Conservation (phyloP, 2,113 vertebrate genomes). For the Pycnonotus jocosus region DNA sequence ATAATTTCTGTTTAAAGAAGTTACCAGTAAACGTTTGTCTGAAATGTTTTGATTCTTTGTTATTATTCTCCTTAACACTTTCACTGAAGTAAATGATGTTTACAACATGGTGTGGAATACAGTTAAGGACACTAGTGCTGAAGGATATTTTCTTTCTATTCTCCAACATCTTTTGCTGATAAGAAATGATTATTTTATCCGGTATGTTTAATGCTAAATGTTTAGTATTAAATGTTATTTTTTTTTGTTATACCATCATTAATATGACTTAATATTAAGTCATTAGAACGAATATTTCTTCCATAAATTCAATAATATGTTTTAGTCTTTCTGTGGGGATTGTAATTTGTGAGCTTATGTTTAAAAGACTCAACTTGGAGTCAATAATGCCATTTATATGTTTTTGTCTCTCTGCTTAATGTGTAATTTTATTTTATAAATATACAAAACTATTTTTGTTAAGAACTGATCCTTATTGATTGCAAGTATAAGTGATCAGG, state of each 20-base stretch:
- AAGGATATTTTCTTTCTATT: constrained; percentile 91
- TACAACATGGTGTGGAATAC: constrained; percentile 85
- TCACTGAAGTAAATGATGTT: constrained; percentile 89
- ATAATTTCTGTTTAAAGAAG: neutral
- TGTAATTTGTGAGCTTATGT: neutral
- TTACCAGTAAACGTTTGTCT: neutral
- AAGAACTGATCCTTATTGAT: neutral
- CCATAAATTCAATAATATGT: neutral
- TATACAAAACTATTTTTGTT: neutral
- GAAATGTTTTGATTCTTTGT: neutral
- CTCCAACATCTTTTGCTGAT: constrained; percentile 94
- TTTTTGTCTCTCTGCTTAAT: neutral
- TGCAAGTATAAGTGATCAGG: neutral
- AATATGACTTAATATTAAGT: neutral
- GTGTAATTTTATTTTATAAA: neutral
- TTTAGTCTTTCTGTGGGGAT: neutral
- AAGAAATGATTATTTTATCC: constrained; percentile 89
- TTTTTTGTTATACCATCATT: neutral
- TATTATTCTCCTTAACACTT: constrained; percentile 76
- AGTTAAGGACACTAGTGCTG: constrained; percentile 87
- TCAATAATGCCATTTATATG: neutral
- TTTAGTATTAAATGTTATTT: neutral
- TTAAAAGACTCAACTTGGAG: neutral
- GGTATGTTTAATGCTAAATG: constrained; percentile 73
- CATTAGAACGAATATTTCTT: neutral